Conservation (phyloP, 2,797 vertebrate genomes). For the Gadopsis marmoratus region DNA sequence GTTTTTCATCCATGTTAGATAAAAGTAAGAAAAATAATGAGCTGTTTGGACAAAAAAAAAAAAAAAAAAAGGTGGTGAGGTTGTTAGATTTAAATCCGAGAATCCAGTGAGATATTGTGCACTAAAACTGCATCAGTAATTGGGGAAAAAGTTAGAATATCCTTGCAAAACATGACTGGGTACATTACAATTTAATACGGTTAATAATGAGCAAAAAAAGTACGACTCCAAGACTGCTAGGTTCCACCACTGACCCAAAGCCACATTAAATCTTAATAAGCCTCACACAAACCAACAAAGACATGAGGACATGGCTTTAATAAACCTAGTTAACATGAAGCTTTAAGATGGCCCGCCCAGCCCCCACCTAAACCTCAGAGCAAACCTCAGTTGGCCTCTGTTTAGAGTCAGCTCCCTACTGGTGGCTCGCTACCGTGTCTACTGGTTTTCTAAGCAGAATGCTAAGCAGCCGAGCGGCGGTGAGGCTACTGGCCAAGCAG, state of each 20-base stretch:
- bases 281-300: slow-evolving; percentile 55
- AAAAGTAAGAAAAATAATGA: slow-evolving; percentile 18
- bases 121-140: slow-evolving; percentile 23
- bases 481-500: slow-evolving; percentile 70
- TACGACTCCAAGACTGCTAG: slow-evolving; percentile 29
- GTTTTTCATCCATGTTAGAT: slow-evolving; percentile 11
- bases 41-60: background rate
- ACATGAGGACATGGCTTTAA: slow-evolving; percentile 59
- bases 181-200: slow-evolving; percentile 19
- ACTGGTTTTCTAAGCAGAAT: slow-evolving; percentile 52
- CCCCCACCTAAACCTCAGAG: slow-evolving; percentile 46
- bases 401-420: slow-evolving; percentile 52
- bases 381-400: slow-evolving; percentile 62
- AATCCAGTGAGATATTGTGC: background rate
- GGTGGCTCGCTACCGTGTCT: slow-evolving; percentile 58
- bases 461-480: slow-evolving; percentile 56
- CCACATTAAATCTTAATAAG: slow-evolving; percentile 58
- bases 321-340: slow-evolving; percentile 58
- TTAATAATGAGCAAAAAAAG: slow-evolving; percentile 47
- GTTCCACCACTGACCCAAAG: slow-evolving; percentile 43
- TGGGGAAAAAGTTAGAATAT: slow-evolving; percentile 16
- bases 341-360: slow-evolving; percentile 34
- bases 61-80: background rate
- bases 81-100: background rate
- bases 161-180: slow-evolving; percentile 13